Evolutionary conservation across 2,797 vertebrate genomes (phyloP), one percentile per base, ranked within the genome.

Genomic region (Sylvia borin): DNA sequence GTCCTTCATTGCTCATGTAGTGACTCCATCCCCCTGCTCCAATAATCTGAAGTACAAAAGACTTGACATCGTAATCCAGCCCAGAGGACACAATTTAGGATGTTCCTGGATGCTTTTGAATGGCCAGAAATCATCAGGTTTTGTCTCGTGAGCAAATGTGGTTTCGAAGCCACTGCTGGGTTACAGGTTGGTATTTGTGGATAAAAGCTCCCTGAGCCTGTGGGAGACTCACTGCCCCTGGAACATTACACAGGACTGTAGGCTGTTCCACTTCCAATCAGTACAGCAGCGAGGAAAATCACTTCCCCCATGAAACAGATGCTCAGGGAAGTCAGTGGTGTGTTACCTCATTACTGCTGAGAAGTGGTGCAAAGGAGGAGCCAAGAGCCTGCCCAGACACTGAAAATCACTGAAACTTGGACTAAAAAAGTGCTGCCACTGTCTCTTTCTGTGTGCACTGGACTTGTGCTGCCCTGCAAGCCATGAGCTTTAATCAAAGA

Each of bases 341-440:
- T 85, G 58, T 83, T 95, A 90, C 95, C 54, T 96, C 75, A 71
- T 77, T 60, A 55, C 76, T 58, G 51, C 54, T 51, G 53, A 90
- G 91, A 95, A 96, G 36, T 80, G 75, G 68, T 65, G 65, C 92
- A 95, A 92, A 93, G 87, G 89, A 96, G 79, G 79, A 92, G 55
- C 82, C 91, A 96, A 84, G 76, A 85, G 47, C 48, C 40, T 84
- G 42, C 61, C 68, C 13, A 13, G 22, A 36, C 45, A 38, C 16
- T 24, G 55, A 68, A 94, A 92, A 48, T 55, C 81, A 48, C 36
- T 13, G 72, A 91, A 91, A 51, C 76, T 90, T 48, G 27, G 43
- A 74, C n/a, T 10, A 65, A 66, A 86, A 71, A 64, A 5, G 11
- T 31, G 19, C 32, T 85, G 25, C 18, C 51, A 36, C 7, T 75